Evolutionary conservation across 2,888 invertebrate genomes (phyloP).

Genomic region (Isoperla grammatica): DNA sequence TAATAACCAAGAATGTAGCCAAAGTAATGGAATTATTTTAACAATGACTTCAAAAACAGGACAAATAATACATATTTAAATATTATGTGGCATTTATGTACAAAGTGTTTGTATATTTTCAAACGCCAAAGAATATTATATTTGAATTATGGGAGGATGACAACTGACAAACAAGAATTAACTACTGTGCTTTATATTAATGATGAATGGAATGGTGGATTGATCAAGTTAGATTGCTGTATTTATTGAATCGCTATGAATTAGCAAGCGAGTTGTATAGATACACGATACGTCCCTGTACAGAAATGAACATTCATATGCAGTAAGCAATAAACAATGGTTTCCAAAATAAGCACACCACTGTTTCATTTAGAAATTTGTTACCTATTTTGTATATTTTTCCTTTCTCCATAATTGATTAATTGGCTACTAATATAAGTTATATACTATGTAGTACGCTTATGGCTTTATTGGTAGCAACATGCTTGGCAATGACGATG

Average conservation of each 20-base stretch:
- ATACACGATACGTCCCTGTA: slow-evolving; percentile 32
- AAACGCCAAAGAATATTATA: slow-evolving; percentile 33
- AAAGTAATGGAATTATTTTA: too few species aligned
- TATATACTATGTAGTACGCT: too few species aligned
- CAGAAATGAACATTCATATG: slow-evolving; percentile 27
- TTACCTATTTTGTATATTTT: slow-evolving; percentile 1
- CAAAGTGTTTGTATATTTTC: slow-evolving; percentile 33
- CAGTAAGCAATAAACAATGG: slow-evolving; percentile 33
- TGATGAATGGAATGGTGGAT: slow-evolving; percentile 20
- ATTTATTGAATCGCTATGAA: slow-evolving; percentile 32
- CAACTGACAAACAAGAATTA: slow-evolving; percentile 23
- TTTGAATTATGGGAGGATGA: slow-evolving; percentile 25
- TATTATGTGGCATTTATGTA: slow-evolving; percentile 31
- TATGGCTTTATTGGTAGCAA: too few species aligned
- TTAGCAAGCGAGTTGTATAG: slow-evolving; percentile 15
- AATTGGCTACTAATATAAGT: too few species aligned
- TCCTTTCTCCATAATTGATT: background rate
- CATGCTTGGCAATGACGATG: too few species aligned
- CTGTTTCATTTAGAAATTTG: slow-evolving; percentile 4
- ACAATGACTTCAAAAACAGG: slow-evolving; percentile 23
- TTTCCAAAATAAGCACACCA: slow-evolving; percentile 27
- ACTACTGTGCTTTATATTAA: slow-evolving; percentile 27
- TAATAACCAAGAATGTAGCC: too few species aligned
- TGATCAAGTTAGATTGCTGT: slow-evolving; percentile 31
- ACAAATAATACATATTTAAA: slow-evolving; percentile 17